These are phyloP conservation scores for Onychomys torridus DNA, from an alignment of 2,797 vertebrate species.

Conservation along the genomic window DNA sequence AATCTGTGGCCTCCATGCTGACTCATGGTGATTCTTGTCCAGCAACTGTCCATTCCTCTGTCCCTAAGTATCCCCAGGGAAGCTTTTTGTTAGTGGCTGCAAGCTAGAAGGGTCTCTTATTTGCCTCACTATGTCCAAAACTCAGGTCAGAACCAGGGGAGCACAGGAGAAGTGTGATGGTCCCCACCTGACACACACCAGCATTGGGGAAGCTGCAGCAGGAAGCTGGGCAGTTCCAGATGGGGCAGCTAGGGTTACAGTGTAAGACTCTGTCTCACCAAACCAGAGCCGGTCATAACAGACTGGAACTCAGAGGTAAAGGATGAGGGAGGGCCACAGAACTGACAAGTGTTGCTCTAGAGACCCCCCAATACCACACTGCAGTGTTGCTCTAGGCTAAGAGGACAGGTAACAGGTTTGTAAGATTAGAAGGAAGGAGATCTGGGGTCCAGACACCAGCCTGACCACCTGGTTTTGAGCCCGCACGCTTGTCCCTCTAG, in stretches of 20 bases:
- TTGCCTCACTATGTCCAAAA: neutral
- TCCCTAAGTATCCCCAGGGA: neutral
- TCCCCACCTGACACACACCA: neutral
- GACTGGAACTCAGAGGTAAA: neutral
- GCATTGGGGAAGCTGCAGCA: too few relatives aligned
- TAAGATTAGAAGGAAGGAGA: neutral
- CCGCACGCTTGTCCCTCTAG: neutral
- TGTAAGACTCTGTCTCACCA: neutral
- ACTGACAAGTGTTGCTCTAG: neutral
- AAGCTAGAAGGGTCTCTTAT: neutral
- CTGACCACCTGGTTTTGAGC: neutral
- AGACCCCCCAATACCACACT: neutral
- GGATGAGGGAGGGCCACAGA: neutral
- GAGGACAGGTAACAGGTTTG: neutral
- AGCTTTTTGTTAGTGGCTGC: neutral
- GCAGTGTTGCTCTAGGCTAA: neutral
- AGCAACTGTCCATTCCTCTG: neutral
- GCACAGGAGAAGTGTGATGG: neutral
- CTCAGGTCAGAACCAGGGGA: conserved; percentile 20
- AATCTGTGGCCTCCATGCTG: neutral
- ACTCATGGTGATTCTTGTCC: neutral
- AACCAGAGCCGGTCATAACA: neutral
- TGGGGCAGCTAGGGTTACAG: neutral
- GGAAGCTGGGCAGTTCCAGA: neutral
- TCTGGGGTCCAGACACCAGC: neutral